These are phyloP conservation scores for Ophthalmolycus amberensis DNA, from an alignment of 2,113 vertebrate genomes.

Conservation along the genomic window DNA sequence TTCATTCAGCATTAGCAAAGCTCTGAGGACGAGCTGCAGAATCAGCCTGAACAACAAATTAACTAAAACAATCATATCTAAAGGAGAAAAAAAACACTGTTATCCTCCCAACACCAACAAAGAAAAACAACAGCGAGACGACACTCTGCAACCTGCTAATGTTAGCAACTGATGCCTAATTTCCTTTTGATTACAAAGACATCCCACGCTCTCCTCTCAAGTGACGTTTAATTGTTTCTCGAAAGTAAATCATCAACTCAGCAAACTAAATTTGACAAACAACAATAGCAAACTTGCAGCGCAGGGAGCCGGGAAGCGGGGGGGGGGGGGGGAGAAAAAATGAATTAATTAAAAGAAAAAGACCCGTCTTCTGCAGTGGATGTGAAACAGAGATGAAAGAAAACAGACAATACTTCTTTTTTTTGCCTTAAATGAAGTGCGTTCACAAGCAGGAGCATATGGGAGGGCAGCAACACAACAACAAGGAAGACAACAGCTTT, in stretches of 20 bases:
- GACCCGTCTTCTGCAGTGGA: slow-evolving; percentile 45
- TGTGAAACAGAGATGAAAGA: slow-evolving; percentile 46
- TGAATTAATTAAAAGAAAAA: slow-evolving; percentile 57
- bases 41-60: slow-evolving; percentile 60
- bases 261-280: slow-evolving; percentile 80
- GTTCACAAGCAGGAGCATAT: slow-evolving; percentile 9
- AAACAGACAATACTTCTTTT: slow-evolving; percentile 36
- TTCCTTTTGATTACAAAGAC: slow-evolving; percentile 81
- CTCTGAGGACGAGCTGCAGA: slow-evolving; percentile 54
- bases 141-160: slow-evolving; percentile 73
- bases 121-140: slow-evolving; percentile 52
- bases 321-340: background rate
- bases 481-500: slow-evolving; percentile 3
- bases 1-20: slow-evolving; percentile 56
- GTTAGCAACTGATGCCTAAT: slow-evolving; percentile 78
- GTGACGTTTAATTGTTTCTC: slow-evolving; percentile 81
- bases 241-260: slow-evolving; percentile 83
- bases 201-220: slow-evolving; percentile 81
- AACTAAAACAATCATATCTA: slow-evolving; percentile 63
- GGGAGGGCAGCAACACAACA: slow-evolving; percentile 22
- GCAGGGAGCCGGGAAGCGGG: slow-evolving; percentile 35
- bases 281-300: slow-evolving; percentile 74
- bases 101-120: slow-evolving; percentile 46
- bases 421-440: slow-evolving; percentile 37
- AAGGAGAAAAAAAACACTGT: slow-evolving; percentile 21